Evolutionary conservation across 1,140 invertebrate genomes (phyloP).

Genomic region (Melipona quadrifasciata): DNA sequence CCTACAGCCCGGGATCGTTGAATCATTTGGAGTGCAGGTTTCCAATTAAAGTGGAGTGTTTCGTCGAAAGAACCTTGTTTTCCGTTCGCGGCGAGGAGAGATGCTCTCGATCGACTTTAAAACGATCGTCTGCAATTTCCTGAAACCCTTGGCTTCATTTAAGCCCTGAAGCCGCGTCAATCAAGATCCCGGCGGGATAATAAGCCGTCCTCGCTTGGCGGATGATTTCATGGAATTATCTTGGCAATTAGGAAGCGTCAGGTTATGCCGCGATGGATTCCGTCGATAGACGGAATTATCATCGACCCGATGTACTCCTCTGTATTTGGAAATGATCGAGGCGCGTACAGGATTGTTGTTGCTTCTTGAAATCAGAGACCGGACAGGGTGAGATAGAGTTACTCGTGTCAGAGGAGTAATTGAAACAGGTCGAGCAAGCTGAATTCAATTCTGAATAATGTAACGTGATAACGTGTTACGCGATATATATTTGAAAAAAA

Average conservation of each 20-base stretch:
- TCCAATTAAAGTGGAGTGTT: slow-evolving; percentile 23
- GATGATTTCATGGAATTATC: slow-evolving; percentile 31
- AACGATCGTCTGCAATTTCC: not conserved
- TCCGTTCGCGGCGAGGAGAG: not conserved
- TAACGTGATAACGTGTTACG: too few species aligned
- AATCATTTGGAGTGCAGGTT: not conserved
- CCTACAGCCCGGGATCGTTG: not conserved
- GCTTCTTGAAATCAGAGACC: too few species aligned
- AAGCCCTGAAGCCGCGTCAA: not conserved
- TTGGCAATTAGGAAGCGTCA: slow-evolving; percentile 28
- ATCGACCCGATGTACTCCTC: too few species aligned
- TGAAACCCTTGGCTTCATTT: not conserved
- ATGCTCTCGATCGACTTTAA: not conserved
- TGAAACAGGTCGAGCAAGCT: too few species aligned
- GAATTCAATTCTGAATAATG: too few species aligned
- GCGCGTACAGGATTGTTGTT: too few species aligned
- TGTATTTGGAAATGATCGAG: slow-evolving; percentile 9
- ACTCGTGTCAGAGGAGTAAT: too few species aligned
- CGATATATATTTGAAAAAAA: too few species aligned
- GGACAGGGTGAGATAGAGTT: too few species aligned
- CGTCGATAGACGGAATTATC: slow-evolving; percentile 17
- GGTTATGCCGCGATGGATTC: not conserved
- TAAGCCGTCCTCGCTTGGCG: not conserved
- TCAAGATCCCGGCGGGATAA: slow-evolving; percentile 10
- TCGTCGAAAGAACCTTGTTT: not conserved